phyloP scores from a whole-genome alignment of 1,140 invertebrate species.

The Geopemphigus sp. region DNA sequence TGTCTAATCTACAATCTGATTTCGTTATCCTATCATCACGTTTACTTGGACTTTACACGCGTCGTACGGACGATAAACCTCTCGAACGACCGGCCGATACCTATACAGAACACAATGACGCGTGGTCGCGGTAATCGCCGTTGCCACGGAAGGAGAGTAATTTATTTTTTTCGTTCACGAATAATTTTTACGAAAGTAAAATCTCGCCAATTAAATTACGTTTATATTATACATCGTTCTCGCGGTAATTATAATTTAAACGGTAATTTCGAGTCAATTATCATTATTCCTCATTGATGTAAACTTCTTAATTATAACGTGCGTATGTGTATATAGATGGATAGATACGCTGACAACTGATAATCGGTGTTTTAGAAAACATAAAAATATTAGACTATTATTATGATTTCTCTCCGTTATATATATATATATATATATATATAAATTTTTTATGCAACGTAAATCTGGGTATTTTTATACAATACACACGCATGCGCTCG shows the following conservation, averaged over 20 bases:
- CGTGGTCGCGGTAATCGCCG: too few relatives aligned
- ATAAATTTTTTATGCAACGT: not conserved
- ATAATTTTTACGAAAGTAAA: constrained; percentile 27
- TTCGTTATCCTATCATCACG: not conserved
- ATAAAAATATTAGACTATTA: constrained; percentile 1
- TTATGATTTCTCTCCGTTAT: constrained; percentile 23
- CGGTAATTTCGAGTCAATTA: constrained; percentile 12
- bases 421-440: too few relatives aligned
- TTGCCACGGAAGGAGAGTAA: too few relatives aligned
- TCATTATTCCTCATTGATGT: not conserved
- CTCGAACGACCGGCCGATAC: too few relatives aligned
- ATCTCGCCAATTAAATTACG: constrained; percentile 16
- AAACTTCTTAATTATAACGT: not conserved
- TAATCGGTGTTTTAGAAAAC: constrained; percentile 8
- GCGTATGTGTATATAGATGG: not conserved
- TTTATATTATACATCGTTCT: not conserved
- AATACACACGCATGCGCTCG: too few relatives aligned
- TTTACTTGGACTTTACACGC: not conserved
- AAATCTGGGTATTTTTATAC: not conserved
- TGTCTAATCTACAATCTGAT: not conserved
- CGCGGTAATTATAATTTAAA: constrained; percentile 12
- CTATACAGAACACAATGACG: too few relatives aligned
- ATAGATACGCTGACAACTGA: not conserved
- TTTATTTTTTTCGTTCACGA: not conserved
- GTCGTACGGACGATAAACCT: too few relatives aligned